These are phyloP conservation scores for Caerostris darwini DNA, from an alignment of 1,140 invertebrate species.

Conservation along the genomic window DNA sequence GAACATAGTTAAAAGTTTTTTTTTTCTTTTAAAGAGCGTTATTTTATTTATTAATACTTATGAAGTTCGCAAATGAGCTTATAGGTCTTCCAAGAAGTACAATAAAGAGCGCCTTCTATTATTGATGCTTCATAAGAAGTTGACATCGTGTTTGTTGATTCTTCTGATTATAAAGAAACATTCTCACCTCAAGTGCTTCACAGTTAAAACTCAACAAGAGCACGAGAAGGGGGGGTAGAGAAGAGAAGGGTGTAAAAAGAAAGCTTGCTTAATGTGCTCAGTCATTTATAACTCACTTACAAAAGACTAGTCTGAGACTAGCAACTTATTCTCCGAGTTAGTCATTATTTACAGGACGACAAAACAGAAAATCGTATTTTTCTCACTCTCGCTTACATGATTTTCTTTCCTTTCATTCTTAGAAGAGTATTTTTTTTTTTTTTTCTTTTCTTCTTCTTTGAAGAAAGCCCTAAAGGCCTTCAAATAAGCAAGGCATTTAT, in stretches of 20 bases:
- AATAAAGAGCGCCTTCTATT: too few species aligned
- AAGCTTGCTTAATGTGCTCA: background rate
- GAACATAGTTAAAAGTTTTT: too few species aligned
- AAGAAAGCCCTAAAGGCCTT: constrained; percentile 2
- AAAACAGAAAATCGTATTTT: constrained; percentile 36
- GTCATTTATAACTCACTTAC: background rate
- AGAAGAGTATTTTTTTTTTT: background rate
- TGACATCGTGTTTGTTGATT: too few species aligned
- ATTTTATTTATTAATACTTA: too few species aligned
- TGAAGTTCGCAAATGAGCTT: too few species aligned
- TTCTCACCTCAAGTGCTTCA: too few species aligned
- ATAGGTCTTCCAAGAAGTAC: too few species aligned
- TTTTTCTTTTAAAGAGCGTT: too few species aligned
- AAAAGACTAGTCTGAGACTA: background rate
- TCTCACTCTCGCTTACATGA: background rate
- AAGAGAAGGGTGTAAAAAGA: background rate
- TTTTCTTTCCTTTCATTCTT: background rate
- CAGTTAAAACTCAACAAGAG: too few species aligned
- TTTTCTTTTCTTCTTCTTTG: background rate
- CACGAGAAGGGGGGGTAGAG: too few species aligned
- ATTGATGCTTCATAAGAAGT: too few species aligned
- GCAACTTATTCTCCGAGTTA: background rate
- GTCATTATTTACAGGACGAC: constrained; percentile 32
- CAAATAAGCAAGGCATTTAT: constrained; percentile 10
- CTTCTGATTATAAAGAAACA: too few species aligned